Conservation (phyloP, 2,113 vertebrate species). For the Corydoras maculifer region DNA sequence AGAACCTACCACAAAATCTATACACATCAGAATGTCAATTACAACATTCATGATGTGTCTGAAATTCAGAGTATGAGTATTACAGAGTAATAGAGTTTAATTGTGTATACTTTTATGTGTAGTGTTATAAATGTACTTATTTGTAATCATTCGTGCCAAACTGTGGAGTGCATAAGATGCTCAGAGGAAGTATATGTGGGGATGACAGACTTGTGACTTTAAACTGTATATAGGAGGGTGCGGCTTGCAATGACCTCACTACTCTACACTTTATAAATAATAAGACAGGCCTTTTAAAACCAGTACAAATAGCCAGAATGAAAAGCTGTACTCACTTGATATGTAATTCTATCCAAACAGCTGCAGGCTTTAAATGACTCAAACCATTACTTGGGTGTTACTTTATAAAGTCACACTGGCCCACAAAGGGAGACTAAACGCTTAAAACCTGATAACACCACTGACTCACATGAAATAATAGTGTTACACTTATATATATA, state of each 20-base stretch:
- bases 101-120: background rate
- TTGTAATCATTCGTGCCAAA: background rate
- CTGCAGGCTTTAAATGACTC: constrained; percentile 15
- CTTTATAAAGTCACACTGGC: constrained; percentile 14
- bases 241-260: constrained; percentile 37
- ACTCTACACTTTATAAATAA: constrained; percentile 26
- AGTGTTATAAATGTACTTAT: background rate
- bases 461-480: background rate
- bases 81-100: background rate
- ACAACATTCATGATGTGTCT: background rate
- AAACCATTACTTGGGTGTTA: constrained; percentile 23
- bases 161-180: background rate
- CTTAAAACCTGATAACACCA: constrained; percentile 7
- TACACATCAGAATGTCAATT: background rate
- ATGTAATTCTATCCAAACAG: constrained; percentile 27
- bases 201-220: constrained; percentile 14
- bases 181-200: background rate
- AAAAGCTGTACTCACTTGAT: background rate
- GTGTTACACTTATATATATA: background rate
- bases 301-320: constrained; percentile 15
- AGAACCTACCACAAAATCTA: background rate
- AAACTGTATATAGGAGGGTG: constrained; percentile 30
- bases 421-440: constrained; percentile 6
- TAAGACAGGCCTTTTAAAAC: constrained; percentile 16
- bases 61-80: background rate